Conservation (phyloP, 1,140 invertebrate genomes). For the Diorhabda carinulata region DNA sequence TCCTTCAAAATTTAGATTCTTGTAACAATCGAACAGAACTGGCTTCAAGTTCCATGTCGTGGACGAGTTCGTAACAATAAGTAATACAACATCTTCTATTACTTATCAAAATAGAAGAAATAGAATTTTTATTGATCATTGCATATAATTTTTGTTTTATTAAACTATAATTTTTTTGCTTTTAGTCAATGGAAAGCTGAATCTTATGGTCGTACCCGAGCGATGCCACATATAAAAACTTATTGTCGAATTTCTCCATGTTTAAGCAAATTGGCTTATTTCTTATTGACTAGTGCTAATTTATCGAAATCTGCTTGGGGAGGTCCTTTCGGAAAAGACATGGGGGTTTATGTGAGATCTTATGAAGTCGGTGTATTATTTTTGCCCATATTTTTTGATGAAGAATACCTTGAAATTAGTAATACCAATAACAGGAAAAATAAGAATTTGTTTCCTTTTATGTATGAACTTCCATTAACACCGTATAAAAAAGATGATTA, state of each 20-base stretch:
- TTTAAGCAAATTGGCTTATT: constrained; percentile 66
- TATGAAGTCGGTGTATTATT: constrained; percentile 92
- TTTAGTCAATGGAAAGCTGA: constrained; percentile 80
- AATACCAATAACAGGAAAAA: constrained; percentile 46
- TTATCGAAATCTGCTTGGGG: constrained; percentile 96
- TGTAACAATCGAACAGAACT: too few species aligned
- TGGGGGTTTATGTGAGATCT: constrained; percentile 72
- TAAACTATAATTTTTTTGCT: constrained; percentile 12
- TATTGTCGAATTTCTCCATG: constrained; percentile 76
- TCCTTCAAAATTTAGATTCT: too few species aligned
- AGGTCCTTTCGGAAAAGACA: constrained; percentile 60
- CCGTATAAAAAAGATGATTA: constrained; percentile 61
- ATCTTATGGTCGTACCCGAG: constrained; percentile 60
- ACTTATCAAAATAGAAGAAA: too few species aligned
- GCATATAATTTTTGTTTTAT: too few species aligned
- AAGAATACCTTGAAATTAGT: constrained; percentile 49
- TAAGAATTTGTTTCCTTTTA: constrained; percentile 61
- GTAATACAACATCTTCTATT: too few species aligned
- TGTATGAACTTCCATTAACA: constrained; percentile 74
- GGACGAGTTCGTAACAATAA: too few species aligned
- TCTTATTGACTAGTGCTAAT: constrained; percentile 88
- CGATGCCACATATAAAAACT: constrained; percentile 92
- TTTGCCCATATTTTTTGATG: constrained; percentile 77
- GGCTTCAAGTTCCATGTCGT: too few species aligned
- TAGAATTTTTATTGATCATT: too few species aligned